Percentiles rank a stretch among this genome's conserved stretches.
These are phyloP conservation scores for Sinocyclocheilus maitianheensis DNA, from an alignment of 2,113 vertebrate species.

Conservation along the genomic window DNA sequence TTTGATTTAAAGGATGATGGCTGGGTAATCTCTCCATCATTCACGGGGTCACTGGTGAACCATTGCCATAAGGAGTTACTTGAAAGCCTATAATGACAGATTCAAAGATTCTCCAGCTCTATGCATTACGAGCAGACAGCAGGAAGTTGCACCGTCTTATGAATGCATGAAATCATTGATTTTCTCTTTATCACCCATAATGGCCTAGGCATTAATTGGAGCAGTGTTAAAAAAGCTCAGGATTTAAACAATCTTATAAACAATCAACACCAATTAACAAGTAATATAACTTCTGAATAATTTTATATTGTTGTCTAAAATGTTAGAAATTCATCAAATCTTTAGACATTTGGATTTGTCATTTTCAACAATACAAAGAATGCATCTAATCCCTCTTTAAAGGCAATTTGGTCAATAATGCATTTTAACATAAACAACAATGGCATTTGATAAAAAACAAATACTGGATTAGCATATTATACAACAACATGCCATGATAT, in stretches of 20 bases:
- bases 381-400: not conserved
- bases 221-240: not conserved
- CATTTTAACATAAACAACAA: not conserved
- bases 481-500: not conserved
- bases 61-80: not conserved
- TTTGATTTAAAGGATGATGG: conserved; percentile 34
- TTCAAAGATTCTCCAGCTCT: not conserved
- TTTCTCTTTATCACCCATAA: not conserved
- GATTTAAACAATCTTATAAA: not conserved
- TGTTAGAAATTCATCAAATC: not conserved
- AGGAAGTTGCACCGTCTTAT: not conserved
- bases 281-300: not conserved
- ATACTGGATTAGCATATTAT: not conserved
- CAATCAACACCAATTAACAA: not conserved
- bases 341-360: not conserved
- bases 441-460: not conserved
- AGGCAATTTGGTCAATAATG: not conserved
- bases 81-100: not conserved
- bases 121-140: not conserved
- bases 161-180: conserved; percentile 4
- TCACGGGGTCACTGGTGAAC: conserved; percentile 18
- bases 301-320: not conserved
- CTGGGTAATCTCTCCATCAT: conserved; percentile 32
- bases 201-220: not conserved
- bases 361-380: not conserved